Conservation (phyloP, 2,888 invertebrate genomes). For the Volucella zonaria region DNA sequence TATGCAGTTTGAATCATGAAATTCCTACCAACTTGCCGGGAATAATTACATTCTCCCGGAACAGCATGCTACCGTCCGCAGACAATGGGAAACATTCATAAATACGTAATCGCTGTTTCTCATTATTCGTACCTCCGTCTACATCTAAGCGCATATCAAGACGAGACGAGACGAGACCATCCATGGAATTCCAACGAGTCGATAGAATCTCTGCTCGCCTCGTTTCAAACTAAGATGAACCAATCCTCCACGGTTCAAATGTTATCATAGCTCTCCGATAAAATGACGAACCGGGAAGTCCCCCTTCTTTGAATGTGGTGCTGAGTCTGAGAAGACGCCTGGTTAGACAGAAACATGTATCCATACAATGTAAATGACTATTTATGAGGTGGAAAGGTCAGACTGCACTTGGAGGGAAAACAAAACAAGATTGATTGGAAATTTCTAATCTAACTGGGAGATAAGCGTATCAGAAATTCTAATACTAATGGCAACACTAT, state of each 20-base stretch:
- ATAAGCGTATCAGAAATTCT: slow-evolving; percentile 27
- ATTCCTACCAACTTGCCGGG: slow-evolving; percentile 39
- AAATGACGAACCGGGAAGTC: slow-evolving; percentile 23
- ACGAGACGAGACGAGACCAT: neutral
- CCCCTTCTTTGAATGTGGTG: neutral
- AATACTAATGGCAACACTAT: slow-evolving; percentile 46
- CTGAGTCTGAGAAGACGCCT: neutral
- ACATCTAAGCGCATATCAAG: slow-evolving; percentile 9
- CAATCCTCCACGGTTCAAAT: slow-evolving; percentile 66
- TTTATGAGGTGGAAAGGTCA: slow-evolving; percentile 54
- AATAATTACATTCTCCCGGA: slow-evolving; percentile 38
- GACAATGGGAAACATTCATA: slow-evolving; percentile 69
- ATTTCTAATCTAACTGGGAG: slow-evolving; percentile 46
- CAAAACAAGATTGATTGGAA: slow-evolving; percentile 56
- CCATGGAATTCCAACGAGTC: slow-evolving; percentile 37
- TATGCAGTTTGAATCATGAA: slow-evolving; percentile 15
- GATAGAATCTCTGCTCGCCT: slow-evolving; percentile 20
- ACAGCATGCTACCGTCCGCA: neutral
- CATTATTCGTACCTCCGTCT: slow-evolving; percentile 46
- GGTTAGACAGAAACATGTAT: slow-evolving; percentile 40
- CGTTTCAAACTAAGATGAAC: slow-evolving; percentile 27
- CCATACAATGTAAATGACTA: neutral
- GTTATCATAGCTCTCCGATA: slow-evolving; percentile 67
- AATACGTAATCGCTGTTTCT: slow-evolving; percentile 57
- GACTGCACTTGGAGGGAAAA: slow-evolving; percentile 11